Evolutionary conservation across 2,888 invertebrate species (phyloP).

Genomic region (Caenorhabditis angaria): DNA sequence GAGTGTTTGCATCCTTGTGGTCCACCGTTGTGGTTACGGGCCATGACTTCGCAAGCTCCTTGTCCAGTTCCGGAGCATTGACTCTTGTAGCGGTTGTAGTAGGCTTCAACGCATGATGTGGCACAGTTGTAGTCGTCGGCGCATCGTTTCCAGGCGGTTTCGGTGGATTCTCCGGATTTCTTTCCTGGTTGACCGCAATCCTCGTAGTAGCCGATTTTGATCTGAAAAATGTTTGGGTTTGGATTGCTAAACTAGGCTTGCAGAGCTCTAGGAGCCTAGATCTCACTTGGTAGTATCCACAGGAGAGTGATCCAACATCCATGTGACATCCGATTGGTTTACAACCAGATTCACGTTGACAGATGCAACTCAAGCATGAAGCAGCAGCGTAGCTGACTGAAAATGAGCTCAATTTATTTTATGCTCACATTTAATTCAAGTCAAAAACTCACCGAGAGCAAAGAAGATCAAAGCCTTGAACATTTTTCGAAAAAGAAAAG

Average conservation of each 20-base stretch:
- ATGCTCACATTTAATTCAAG: neutral
- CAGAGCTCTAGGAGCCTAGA: too few relatives aligned
- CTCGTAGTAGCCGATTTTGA: conserved; percentile 71
- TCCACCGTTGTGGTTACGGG: conserved; percentile 63
- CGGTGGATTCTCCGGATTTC: conserved; percentile 40
- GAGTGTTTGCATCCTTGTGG: conserved; percentile 63
- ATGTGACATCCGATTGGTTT: conserved; percentile 62
- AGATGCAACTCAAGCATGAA: conserved; percentile 60
- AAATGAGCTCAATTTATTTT: neutral
- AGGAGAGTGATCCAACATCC: conserved; percentile 66
- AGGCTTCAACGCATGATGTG: conserved; percentile 50
- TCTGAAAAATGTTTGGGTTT: conserved; percentile 49
- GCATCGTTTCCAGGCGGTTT: conserved; percentile 55
- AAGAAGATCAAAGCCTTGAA: neutral
- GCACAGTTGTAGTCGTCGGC: conserved; percentile 50
- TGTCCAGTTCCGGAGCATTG: conserved; percentile 49
- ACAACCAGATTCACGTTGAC: conserved; percentile 62
- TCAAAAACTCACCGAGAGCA: neutral
- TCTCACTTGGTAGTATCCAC: conserved; percentile 64
- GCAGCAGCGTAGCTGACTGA: conserved; percentile 44
- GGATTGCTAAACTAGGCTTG: too few relatives aligned
- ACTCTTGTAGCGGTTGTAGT: conserved; percentile 59
- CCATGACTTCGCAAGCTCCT: conserved; percentile 53
- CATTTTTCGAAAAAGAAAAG: neutral
- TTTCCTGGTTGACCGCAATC: conserved; percentile 62